Evolutionary conservation across 1,140 invertebrate genomes (phyloP), one percentile per base, ranked within the genome.

Genomic region (Drosophila erecta): DNA sequence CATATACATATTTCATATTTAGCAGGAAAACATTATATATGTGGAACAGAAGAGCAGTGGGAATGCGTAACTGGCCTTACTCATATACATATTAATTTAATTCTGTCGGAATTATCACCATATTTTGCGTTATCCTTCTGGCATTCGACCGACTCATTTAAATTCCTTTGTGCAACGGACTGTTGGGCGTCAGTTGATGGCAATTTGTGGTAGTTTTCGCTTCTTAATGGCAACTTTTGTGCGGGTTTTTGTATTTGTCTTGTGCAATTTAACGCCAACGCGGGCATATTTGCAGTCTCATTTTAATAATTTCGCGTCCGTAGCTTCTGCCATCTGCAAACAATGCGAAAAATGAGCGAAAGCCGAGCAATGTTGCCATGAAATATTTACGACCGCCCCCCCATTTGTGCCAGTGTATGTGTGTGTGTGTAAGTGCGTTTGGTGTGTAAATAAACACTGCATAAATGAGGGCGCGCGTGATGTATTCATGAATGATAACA

Each of bases 381-480:
- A 76, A 76, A 76, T 76, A 76, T 76, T 76, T 76, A 76, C 56
- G 40, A 64, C 38, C 74, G 37, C 37, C 37, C 11, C 12, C 43
- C 37, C 43, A 54, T 70, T 50, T 44, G 46, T 35, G 67, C 38
- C 50, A 56, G 41, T 50, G 47, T 57, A 20, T 49, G n/a, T 51
- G 12, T 57, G 35, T 14, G 37, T 37, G 49, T 50, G 38, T 57
- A 12, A 27, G 11, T 51, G 12, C 56, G 37, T 38, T 27, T 50
- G 27, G 37, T 22, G 33, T 65, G 55, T n/a, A 77, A 76, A 77
- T 76, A 77, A 77, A 77, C 55, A 56, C 73, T 76, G 73, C 73
- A 77, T 76, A 77, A 77, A 77, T 77, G 73, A 51, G 74, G 73
- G 56, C 74, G 73, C 62, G 62, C 74, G 51, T 76, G 55, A 57